Evolutionary conservation across 2,113 vertebrate genomes (phyloP).

Genomic region (Phylloscopus trochilus): DNA sequence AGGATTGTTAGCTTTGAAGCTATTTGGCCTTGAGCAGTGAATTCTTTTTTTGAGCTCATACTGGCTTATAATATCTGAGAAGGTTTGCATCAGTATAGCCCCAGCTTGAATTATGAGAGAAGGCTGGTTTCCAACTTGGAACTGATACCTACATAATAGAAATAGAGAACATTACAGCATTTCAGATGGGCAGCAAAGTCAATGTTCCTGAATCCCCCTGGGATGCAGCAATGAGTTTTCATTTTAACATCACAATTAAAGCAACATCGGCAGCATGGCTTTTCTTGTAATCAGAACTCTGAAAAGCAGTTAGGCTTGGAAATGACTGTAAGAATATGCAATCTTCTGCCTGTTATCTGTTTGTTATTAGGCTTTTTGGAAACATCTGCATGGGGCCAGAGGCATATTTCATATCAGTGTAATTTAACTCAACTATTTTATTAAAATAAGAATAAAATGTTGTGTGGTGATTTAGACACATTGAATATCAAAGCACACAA

Average conservation of each 20-base stretch:
- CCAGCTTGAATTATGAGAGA: conserved; percentile 73
- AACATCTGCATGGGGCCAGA: conserved; percentile 56
- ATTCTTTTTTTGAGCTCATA: conserved; percentile 92
- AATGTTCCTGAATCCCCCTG: conserved; percentile 52
- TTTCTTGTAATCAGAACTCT: conserved; percentile 45
- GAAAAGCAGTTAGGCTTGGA: conserved; percentile 52
- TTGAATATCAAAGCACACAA: conserved; percentile 54
- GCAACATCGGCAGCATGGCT: not conserved
- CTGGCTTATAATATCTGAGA: conserved; percentile 87
- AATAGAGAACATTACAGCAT: conserved; percentile 62
- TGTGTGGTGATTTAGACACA: conserved; percentile 61
- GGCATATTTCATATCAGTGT: conserved; percentile 68
- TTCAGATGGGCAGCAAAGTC: conserved; percentile 67
- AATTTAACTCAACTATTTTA: conserved; percentile 75
- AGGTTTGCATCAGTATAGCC: conserved; percentile 74
- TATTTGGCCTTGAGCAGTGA: conserved; percentile 95
- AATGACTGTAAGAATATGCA: conserved; percentile 22
- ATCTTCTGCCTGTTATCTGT: conserved; percentile 72
- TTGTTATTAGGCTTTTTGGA: conserved; percentile 74
- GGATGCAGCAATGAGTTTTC: conserved; percentile 65
- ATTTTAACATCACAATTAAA: conserved; percentile 67
- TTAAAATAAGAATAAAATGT: conserved; percentile 44
- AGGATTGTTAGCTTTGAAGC: conserved; percentile 96
- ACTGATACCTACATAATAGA: conserved; percentile 64
- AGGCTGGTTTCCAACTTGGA: conserved; percentile 74